Base-by-base conservation (phyloP, 2,888 invertebrate species). In the Chloroclysta siterata region DNA sequence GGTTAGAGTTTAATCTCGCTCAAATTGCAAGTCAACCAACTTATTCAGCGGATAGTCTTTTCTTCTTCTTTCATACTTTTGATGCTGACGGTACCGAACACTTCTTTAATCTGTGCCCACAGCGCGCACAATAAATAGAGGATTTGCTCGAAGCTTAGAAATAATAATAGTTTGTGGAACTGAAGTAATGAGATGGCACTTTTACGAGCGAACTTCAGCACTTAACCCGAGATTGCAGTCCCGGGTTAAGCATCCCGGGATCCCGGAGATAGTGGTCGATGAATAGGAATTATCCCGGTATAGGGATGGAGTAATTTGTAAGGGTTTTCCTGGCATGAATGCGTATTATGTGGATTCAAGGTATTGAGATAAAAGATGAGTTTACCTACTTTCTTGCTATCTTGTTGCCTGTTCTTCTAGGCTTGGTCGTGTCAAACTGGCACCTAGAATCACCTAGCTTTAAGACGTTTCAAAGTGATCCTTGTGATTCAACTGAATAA, bases 181-280 rank as follows among this genome's bases (percentile, higher is more conserved):
- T n/a, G 15, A 41, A 53, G 50, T 54, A 63, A 58, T 59, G 63
- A 53, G 57, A 54, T 58, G 59, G 33, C 63, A 60, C 33, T 52
- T 64, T 64, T 64, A 64, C 59, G 63, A 64, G 47, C 17, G 5
- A 63, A 63, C 42, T 64, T 64, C 28, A 29, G 29, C 53, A 53
- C 53, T 60, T 60, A 59, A 28, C 15, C 60, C 53, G 60, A 48
- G 41, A 59, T 50, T 39, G 52, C 22, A 28, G 44, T 61, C 50
- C 28, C 36, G 61, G 41, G n/a, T 41, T 15, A 51, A 10, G 4
- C 14, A 51, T 53, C 42, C 60, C 53, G 15, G 53, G 41, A 48
- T 10, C 42, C 39, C 29, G 51, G 48, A 59, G 58, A 53, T 60
- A 48, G 53, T 28, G 46, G 36, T 41, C 53, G 48, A 48, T 53